phyloP scores from a whole-genome alignment of 2,113 vertebrate species.

The Jaculus jaculus region DNA sequence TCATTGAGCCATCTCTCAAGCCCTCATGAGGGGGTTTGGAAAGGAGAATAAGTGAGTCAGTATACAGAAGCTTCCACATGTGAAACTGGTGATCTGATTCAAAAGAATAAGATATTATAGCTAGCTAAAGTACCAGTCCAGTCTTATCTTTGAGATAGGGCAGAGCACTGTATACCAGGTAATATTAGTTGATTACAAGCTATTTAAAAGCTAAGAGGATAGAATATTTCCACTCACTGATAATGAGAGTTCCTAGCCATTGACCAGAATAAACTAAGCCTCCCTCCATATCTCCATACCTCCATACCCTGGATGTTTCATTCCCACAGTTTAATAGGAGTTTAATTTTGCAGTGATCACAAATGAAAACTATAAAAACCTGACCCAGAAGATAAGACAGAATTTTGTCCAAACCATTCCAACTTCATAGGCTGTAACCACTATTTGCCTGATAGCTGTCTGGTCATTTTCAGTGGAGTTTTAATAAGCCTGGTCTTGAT shows the following conservation, averaged over 20 bases:
- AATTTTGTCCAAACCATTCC: not conserved
- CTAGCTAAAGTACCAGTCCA: not conserved
- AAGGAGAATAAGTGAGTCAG: not conserved
- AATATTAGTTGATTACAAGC: constrained; percentile 2
- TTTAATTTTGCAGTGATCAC: not conserved
- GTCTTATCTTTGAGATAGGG: not conserved
- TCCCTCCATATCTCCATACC: not conserved
- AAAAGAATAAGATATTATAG: not conserved
- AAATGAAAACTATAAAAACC: not conserved
- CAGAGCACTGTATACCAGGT: not conserved
- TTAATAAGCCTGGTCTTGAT: not conserved
- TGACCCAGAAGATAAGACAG: not conserved
- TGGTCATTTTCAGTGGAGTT: not conserved
- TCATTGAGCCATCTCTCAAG: no score
- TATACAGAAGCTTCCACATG: not conserved
- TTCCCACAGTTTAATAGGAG: not conserved
- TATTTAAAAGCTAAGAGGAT: constrained; percentile 13
- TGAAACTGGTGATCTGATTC: not conserved
- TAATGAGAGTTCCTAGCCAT: not conserved
- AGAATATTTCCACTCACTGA: not conserved
- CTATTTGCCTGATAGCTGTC: not conserved
- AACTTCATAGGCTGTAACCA: not conserved
- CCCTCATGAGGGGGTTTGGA: no score
- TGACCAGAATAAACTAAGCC: not conserved
- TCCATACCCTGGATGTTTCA: not conserved